A percentile compares a stretch with the other conserved stretches of the same genome.
Conservation (phyloP, 2,113 vertebrate genomes). For the Anoplopoma fimbria region DNA sequence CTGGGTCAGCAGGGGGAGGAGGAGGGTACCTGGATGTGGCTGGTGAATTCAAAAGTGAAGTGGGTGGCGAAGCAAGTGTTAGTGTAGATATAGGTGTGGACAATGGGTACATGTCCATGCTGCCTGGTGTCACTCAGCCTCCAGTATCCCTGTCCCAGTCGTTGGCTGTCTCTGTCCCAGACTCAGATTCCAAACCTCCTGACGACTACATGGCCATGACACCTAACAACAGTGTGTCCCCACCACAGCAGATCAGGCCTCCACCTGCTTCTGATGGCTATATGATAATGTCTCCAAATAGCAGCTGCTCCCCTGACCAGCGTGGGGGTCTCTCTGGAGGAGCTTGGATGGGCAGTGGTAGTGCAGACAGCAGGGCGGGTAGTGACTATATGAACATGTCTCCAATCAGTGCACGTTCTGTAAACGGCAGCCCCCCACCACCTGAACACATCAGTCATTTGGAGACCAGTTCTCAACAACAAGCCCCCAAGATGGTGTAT, state of each 20-base stretch:
- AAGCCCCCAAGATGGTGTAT: conserved; percentile 83
- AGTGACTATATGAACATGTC: conserved; percentile 90
- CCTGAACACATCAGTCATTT: conserved; percentile 56
- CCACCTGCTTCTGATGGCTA: conserved; percentile 82
- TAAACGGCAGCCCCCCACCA: conserved; percentile 80
- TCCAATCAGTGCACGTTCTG: conserved; percentile 81
- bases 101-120: conserved; percentile 86
- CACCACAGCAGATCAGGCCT: conserved; percentile 81
- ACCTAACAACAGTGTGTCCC: conserved; percentile 84
- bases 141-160: conserved; percentile 76
- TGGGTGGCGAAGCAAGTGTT: conserved; percentile 38
- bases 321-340: conserved; percentile 70
- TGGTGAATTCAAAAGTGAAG: conserved; percentile 75
- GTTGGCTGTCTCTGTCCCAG: conserved; percentile 73
- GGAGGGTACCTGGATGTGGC: conserved; percentile 81
- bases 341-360: conserved; percentile 79
- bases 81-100: conserved; percentile 71
- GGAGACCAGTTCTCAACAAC: conserved; percentile 74
- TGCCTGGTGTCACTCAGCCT: conserved; percentile 81
- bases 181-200: conserved; percentile 73
- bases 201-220: conserved; percentile 88
- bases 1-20: conserved; percentile 54
- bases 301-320: conserved; percentile 86
- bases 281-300: conserved; percentile 86
- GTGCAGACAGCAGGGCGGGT: conserved; percentile 75